A percentile compares a stretch with the other conserved stretches of the same genome.
Conservation (phyloP, 2,797 vertebrate species). For the Coregonus sp. region DNA sequence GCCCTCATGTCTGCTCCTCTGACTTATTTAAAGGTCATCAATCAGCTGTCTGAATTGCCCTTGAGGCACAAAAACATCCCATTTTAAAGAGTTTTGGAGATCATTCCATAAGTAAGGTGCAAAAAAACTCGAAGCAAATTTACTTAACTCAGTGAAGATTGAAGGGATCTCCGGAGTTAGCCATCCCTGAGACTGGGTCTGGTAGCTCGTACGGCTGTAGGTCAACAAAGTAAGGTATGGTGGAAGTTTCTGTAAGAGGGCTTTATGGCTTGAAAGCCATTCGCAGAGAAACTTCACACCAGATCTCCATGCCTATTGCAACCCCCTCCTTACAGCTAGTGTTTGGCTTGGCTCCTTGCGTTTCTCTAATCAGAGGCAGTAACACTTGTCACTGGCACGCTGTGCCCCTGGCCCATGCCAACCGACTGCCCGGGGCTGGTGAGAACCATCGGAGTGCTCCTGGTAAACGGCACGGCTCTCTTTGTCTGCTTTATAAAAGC, state of each 20-base stretch:
- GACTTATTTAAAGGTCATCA: no score
- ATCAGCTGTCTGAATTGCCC: no score
- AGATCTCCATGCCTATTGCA: neutral
- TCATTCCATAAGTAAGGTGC: no score
- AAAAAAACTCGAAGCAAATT: no score
- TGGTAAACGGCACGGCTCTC: constrained; percentile 24
- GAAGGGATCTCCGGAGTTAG: no score
- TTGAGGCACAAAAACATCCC: no score
- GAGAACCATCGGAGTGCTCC: constrained; percentile 27
- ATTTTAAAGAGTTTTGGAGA: no score
- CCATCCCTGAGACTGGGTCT: no score
- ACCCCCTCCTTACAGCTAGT: neutral
- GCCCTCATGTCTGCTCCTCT: neutral
- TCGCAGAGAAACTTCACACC: neutral
- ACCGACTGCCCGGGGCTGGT: constrained; percentile 37
- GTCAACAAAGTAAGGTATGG: no score
- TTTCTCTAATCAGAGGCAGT: constrained; percentile 45
- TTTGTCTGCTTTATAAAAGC: constrained; percentile 30
- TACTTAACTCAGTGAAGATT: no score
- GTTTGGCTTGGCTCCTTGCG: constrained; percentile 25
- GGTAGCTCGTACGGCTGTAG: no score
- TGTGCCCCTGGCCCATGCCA: constrained; percentile 26
- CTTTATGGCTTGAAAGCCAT: neutral
- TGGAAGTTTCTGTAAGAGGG: no score
- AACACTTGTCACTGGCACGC: constrained; percentile 30